These are phyloP conservation scores for Hemiprocne comata DNA, from an alignment of 2,113 vertebrate genomes.

Conservation along the genomic window DNA sequence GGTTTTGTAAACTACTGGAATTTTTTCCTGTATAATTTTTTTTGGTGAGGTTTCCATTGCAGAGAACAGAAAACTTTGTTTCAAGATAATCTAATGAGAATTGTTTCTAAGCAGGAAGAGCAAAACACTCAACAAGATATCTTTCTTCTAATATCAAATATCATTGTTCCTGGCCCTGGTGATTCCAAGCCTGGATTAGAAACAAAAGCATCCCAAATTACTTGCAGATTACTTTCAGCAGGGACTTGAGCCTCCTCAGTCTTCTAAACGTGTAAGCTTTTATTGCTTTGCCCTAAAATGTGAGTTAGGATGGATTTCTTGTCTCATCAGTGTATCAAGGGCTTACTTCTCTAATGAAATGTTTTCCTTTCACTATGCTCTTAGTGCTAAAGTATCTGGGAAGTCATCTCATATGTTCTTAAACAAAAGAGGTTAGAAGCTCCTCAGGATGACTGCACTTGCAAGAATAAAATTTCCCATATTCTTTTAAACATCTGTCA, in stretches of 20 bases:
- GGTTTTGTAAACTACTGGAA: background rate
- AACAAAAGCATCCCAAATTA: conserved; percentile 4
- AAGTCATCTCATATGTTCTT: background rate
- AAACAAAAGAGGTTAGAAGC: background rate
- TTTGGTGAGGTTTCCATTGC: background rate
- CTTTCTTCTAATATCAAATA: conserved; percentile 23
- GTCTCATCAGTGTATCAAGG: background rate
- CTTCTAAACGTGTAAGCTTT: background rate
- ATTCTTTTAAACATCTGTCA: background rate
- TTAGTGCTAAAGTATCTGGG: background rate
- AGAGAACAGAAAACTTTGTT: background rate
- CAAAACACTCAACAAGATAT: conserved; percentile 15
- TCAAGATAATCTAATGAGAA: background rate
- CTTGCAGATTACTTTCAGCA: conserved; percentile 31
- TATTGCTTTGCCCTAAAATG: background rate
- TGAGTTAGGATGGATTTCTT: background rate
- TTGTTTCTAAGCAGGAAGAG: background rate
- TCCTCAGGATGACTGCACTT: background rate
- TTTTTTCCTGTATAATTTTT: background rate
- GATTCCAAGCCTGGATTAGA: background rate
- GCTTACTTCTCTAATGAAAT: conserved; percentile 36
- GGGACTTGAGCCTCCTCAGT: background rate
- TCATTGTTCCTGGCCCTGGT: background rate
- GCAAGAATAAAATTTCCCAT: background rate
- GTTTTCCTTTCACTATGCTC: background rate